Evolutionary conservation across 2,797 vertebrate genomes (phyloP), one percentile per base, ranked within the genome.

Genomic region (Luscinia megarhynchos): DNA sequence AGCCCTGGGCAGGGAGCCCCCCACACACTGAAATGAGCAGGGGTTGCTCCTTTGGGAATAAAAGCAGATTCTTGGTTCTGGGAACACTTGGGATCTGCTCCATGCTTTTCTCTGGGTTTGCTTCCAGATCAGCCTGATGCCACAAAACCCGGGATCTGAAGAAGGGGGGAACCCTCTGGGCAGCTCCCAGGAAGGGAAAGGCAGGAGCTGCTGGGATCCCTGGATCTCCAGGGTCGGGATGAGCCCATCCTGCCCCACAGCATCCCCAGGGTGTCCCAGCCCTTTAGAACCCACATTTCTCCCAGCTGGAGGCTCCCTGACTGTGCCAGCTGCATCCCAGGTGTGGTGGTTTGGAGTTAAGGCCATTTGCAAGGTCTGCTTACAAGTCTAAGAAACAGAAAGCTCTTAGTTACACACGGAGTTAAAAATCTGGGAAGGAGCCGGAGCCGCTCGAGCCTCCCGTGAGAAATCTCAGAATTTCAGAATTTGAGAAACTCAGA

Each of bases 361-460:
- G 97, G 97, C 97, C 96, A 80, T 97, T 96, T 79, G 15, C 73
- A 94, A 97, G 50, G 69, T 95, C 96, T 96, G 81, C 96, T 90
- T 78, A 97, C 94, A 93, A 84, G 94, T 94, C 80, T 78, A 72
- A 74, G 80, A 84, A 86, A 90, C 94, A 82, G 87, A 93, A 93
- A 93, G 83, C 84, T 96, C 90, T 87, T 94, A 94, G 96, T 57
- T 94, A 97, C 93, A 96, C 74, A 34, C 1, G 45, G 76, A 63
- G 59, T 34, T 94, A 41, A 54, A 77, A 69, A 73, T 8, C 24
- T 24, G 0, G 46, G 78, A 7, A 45, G 90, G 91, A 89, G 77
- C 72, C 29, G 19, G 40, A 55, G 91, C 87, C 10, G 6, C 26
- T 26, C 9, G 38, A 83, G 53, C 4, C 67, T 63, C 68, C 77